A percentile compares a stretch with the other conserved stretches of the same genome.
phyloP scores from a whole-genome alignment of 2,888 invertebrate genomes.

The Trichogramma evanescens region DNA sequence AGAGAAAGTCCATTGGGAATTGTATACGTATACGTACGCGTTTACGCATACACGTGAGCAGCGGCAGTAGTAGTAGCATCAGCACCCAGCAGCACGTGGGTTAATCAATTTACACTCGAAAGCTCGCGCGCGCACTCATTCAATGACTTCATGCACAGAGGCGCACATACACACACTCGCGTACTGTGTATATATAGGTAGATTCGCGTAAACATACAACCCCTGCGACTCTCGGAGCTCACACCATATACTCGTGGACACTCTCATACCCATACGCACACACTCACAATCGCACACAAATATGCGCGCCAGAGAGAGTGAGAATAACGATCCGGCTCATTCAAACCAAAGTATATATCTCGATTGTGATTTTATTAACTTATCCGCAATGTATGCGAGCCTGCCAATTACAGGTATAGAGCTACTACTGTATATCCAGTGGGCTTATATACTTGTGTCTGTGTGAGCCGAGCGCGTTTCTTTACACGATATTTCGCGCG shows the following conservation, averaged over 20 bases:
- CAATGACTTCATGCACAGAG: background rate
- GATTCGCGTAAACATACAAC: too few species aligned
- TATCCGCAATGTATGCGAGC: constrained; percentile 27
- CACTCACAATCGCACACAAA: too few species aligned
- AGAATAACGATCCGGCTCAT: constrained; percentile 37
- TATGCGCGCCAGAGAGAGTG: constrained; percentile 20
- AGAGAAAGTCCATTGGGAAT: too few species aligned
- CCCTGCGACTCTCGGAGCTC: too few species aligned
- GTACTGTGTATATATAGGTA: background rate
- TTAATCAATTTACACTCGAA: constrained; percentile 38
- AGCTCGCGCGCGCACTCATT: constrained; percentile 13
- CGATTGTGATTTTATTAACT: constrained; percentile 43
- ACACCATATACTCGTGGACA: too few species aligned
- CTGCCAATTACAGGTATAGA: constrained; percentile 23
- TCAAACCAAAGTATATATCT: constrained; percentile 35
- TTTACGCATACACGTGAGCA: background rate
- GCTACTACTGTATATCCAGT: too few species aligned
- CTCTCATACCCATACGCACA: too few species aligned
- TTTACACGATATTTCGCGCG: background rate
- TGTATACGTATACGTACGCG: too few species aligned
- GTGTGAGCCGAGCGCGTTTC: background rate
- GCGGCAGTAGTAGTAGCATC: constrained; percentile 6
- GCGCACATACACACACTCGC: too few species aligned
- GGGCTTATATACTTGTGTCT: too few species aligned
- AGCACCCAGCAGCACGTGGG: constrained; percentile 13